phyloP scores from a whole-genome alignment of 2,797 vertebrate species.

The Parambassis ranga region DNA sequence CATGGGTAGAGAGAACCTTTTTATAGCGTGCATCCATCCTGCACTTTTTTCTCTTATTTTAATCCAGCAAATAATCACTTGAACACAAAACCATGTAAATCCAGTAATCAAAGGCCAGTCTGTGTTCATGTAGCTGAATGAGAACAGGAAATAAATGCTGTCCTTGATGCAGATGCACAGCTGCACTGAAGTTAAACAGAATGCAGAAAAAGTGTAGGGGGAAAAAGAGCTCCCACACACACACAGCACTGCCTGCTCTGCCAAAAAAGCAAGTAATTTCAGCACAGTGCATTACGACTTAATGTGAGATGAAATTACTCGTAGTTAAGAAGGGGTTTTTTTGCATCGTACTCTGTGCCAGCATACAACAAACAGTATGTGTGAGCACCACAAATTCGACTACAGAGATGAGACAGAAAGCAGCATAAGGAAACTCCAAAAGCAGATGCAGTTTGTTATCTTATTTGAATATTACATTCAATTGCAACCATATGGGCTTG shows the following conservation, averaged over 20 bases:
- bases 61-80: not conserved
- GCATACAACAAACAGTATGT: constrained; percentile 44
- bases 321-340: constrained; percentile 40
- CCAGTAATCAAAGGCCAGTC: constrained; percentile 12
- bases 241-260: constrained; percentile 59
- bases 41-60: not conserved
- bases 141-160: constrained; percentile 48
- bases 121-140: constrained; percentile 38
- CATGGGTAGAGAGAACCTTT: not conserved
- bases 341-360: constrained; percentile 41
- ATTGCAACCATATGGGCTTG: constrained; percentile 56
- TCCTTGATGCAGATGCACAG: constrained; percentile 66
- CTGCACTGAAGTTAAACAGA: constrained; percentile 63
- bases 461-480: constrained; percentile 22
- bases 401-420: constrained; percentile 19
- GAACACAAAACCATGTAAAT: constrained; percentile 7
- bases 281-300: constrained; percentile 54
- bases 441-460: constrained; percentile 32
- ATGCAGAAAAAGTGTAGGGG: constrained; percentile 34
- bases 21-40: too few relatives aligned
- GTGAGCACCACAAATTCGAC: constrained; percentile 19
- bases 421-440: constrained; percentile 26
- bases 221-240: constrained; percentile 61
- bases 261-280: constrained; percentile 68
- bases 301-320: constrained; percentile 69